Percentiles rank a stretch among this genome's conserved stretches.
Evolutionary conservation across 2,888 invertebrate species (phyloP).

Genomic region (Limnephilus lunatus): DNA sequence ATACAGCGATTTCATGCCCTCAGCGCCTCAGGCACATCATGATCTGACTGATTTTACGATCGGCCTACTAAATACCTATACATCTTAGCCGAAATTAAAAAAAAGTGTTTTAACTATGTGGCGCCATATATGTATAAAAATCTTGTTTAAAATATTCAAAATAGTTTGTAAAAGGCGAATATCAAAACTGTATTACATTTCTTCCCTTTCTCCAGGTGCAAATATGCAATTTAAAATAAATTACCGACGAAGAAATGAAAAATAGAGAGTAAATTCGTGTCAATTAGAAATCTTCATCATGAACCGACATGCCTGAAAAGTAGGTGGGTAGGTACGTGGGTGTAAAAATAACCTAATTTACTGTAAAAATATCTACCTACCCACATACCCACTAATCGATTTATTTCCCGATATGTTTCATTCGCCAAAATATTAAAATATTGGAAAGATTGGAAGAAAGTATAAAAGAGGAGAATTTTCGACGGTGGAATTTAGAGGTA

Average conservation of each 20-base stretch:
- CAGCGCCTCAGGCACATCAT: too few species aligned
- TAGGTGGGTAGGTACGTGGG: not conserved
- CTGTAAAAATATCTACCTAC: too few species aligned
- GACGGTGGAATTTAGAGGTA: too few species aligned
- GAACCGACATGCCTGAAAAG: not conserved
- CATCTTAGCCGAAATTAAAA: too few species aligned
- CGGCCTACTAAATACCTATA: too few species aligned
- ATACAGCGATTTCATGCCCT: too few species aligned
- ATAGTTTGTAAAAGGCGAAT: not conserved
- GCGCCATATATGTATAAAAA: not conserved
- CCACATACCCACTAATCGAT: not conserved
- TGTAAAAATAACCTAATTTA: too few species aligned
- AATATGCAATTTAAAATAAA: not conserved
- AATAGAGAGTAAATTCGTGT: not conserved
- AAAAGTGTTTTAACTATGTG: too few species aligned
- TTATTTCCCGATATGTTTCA: not conserved
- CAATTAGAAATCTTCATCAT: not conserved
- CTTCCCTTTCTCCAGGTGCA: not conserved
- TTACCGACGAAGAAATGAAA: not conserved
- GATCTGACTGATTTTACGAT: too few species aligned
- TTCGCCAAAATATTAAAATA: too few species aligned
- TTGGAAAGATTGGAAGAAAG: too few species aligned
- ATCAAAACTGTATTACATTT: not conserved
- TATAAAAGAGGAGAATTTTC: too few species aligned
- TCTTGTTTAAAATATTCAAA: not conserved